Conservation (phyloP, 2,113 vertebrate species). For the Thalassarche chlororhynchos region DNA sequence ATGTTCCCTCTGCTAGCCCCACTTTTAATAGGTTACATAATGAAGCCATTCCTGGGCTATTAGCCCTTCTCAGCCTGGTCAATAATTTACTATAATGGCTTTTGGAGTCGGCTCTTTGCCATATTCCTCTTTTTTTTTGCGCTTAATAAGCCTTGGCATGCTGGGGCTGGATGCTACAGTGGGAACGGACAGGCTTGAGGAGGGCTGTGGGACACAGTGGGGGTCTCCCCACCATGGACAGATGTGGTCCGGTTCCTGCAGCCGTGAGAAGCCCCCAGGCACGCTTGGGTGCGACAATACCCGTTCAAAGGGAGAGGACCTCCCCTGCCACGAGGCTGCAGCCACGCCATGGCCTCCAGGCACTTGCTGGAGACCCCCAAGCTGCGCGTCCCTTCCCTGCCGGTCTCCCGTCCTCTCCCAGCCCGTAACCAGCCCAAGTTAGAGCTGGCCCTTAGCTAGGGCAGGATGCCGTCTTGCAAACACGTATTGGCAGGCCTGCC, state of each 20-base stretch:
- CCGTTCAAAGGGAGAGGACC: neutral
- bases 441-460: neutral
- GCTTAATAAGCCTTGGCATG: neutral
- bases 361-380: neutral
- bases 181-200: neutral
- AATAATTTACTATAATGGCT: slow-evolving; percentile 62
- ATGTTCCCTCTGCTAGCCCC: slow-evolving; percentile 24
- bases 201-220: neutral
- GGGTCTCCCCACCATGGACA: neutral
- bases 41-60: slow-evolving; percentile 58
- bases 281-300: rapidly evolving
- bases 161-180: neutral
- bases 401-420: no score
- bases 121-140: neutral
- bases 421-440: rapidly evolving
- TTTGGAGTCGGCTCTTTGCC: slow-evolving; percentile 24
- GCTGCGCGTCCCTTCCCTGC: no score
- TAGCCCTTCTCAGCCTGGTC: slow-evolving; percentile 55
- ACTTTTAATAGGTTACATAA: slow-evolving; percentile 72
- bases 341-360: neutral
- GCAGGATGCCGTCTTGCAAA: neutral
- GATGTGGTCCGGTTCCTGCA: neutral
- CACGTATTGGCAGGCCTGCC: neutral
- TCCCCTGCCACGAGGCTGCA: neutral
- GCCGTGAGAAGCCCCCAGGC: rapidly evolving